Percentiles rank a stretch among this genome's conserved stretches.
Conservation (phyloP, 2,797 vertebrate genomes). For the Syngnathus acus region DNA sequence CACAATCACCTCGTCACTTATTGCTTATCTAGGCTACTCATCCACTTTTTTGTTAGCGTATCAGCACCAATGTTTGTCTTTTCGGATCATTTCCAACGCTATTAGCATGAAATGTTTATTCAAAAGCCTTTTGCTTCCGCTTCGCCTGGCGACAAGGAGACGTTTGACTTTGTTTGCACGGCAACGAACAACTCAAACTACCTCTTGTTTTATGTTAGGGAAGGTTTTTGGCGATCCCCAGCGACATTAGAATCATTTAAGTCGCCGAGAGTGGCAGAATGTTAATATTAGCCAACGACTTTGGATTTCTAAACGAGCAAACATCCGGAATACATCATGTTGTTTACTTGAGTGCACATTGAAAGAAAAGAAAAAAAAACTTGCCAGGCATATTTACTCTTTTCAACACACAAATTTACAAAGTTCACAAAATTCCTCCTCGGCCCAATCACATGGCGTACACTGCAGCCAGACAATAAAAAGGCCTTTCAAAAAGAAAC, state of each 20-base stretch:
- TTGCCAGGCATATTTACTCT: no score
- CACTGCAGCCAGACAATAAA: no score
- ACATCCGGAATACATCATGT: no score
- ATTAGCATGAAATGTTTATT: constrained; percentile 15
- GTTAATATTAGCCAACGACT: no score
- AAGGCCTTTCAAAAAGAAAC: no score
- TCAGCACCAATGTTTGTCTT: constrained; percentile 22
- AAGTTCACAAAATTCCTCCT: no score
- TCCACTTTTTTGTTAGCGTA: constrained; percentile 31
- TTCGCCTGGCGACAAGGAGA: background rate
- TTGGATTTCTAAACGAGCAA: no score
- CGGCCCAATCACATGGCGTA: no score
- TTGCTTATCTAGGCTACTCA: constrained; percentile 31
- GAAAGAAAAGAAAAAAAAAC: no score
- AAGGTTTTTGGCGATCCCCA: background rate
- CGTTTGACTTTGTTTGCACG: background rate
- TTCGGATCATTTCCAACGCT: constrained; percentile 22
- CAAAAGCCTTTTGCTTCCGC: background rate
- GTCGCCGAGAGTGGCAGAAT: no score
- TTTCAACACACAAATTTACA: no score
- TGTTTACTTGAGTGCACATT: no score
- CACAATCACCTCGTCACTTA: constrained; percentile 14
- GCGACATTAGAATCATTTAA: background rate
- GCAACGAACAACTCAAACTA: background rate
- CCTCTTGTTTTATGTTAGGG: background rate